Percentiles rank a stretch among this genome's conserved stretches.
Evolutionary conservation across 2,888 invertebrate genomes (phyloP).

Genomic region (Caenorhabditis sulstoni): DNA sequence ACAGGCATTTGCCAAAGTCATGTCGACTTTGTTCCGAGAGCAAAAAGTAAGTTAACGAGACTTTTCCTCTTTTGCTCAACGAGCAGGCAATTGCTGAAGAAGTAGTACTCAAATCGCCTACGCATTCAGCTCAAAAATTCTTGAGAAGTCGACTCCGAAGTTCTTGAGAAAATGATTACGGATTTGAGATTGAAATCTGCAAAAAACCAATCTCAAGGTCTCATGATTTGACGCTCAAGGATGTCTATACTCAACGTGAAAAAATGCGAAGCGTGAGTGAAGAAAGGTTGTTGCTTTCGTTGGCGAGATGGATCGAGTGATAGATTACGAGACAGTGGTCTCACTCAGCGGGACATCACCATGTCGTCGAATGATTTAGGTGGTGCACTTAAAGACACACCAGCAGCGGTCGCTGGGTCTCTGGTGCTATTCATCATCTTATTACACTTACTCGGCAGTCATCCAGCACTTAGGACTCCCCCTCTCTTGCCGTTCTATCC

Average conservation of each 20-base stretch:
- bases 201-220: slow-evolving; percentile 33
- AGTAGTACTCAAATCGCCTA: slow-evolving; percentile 2
- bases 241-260: slow-evolving; percentile 11
- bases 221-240: slow-evolving; percentile 33
- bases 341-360: slow-evolving; percentile 48
- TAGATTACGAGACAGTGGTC: slow-evolving; percentile 54
- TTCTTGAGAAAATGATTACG: slow-evolving; percentile 20
- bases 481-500: slow-evolving; percentile 23
- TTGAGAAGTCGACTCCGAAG: slow-evolving; percentile 4
- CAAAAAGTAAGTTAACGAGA: background rate
- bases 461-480: slow-evolving; percentile 47
- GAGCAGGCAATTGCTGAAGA: slow-evolving; percentile 9
- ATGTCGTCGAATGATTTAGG: slow-evolving; percentile 53
- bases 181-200: slow-evolving; percentile 22
- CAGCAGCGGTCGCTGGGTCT: slow-evolving; percentile 18
- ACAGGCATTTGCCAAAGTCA: background rate
- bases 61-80: background rate
- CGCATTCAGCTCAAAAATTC: background rate
- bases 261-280: background rate
- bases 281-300: slow-evolving; percentile 41
- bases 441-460: slow-evolving; percentile 58
- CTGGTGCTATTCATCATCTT: slow-evolving; percentile 56
- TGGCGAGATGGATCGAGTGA: slow-evolving; percentile 42
- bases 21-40: too few relatives aligned
- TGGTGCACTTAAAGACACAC: slow-evolving; percentile 54